Percentiles rank a stretch among this genome's conserved stretches.
Conservation (phyloP, 2,113 vertebrate genomes). For the Oceanodroma tethys region DNA sequence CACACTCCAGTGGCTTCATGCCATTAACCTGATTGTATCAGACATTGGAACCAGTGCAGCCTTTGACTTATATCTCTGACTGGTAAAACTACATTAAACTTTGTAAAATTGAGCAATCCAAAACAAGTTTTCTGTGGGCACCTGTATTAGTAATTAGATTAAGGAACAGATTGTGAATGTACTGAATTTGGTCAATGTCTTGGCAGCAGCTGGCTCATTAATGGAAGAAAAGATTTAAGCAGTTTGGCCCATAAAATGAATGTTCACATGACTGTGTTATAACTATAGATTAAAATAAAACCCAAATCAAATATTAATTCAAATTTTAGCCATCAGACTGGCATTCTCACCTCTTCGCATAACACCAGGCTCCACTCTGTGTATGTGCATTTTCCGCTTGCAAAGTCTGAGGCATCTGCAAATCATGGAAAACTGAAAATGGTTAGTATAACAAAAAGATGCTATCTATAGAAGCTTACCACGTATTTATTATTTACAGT, state of each 20-base stretch:
- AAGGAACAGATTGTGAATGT: background rate
- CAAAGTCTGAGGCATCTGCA: background rate
- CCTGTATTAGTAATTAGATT: background rate
- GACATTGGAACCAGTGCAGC: background rate
- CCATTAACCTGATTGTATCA: conserved; percentile 36
- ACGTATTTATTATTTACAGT: background rate
- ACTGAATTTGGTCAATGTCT: background rate
- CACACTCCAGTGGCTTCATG: conserved; percentile 13
- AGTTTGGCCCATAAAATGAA: background rate
- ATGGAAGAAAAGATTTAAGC: background rate
- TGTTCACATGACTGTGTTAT: background rate
- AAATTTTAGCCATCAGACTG: background rate
- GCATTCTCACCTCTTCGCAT: background rate
- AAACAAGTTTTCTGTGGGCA: background rate
- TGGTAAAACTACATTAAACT: background rate
- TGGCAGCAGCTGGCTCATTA: background rate
- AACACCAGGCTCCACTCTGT: background rate
- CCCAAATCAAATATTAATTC: background rate
- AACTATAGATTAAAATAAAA: background rate
- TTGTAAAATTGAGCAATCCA: background rate
- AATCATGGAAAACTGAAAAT: background rate
- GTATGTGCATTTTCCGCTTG: background rate
- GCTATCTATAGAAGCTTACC: background rate
- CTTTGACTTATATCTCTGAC: background rate
- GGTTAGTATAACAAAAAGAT: background rate